Evolutionary conservation across 1,140 invertebrate genomes (phyloP).

Genomic region (Trichogramma pretiosum): DNA sequence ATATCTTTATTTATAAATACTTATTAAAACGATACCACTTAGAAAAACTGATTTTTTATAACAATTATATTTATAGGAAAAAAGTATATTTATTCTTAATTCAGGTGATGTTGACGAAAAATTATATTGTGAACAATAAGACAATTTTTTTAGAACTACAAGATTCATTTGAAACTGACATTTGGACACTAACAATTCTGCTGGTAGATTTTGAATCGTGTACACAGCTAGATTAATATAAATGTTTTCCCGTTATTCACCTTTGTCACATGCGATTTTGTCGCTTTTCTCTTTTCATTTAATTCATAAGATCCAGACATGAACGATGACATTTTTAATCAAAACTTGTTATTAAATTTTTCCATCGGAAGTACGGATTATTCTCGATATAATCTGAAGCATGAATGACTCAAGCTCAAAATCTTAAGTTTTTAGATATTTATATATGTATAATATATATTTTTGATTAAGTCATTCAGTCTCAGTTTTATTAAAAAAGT

Average conservation of each 20-base stretch:
- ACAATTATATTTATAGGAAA: conserved; percentile 14
- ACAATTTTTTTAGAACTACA: conserved; percentile 2
- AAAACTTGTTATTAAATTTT: neutral
- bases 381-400: no score
- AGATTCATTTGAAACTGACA: neutral
- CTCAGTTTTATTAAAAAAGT: conserved; percentile 15
- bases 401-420: no score
- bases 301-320: conserved; percentile 9
- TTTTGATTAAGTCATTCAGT: conserved; percentile 9
- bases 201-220: conserved; percentile 11
- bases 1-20: conserved; percentile 17
- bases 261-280: conserved; percentile 15
- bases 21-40: conserved; percentile 17
- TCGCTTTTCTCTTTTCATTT: conserved; percentile 6
- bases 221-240: conserved; percentile 15
- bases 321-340: neutral
- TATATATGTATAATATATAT: conserved; percentile 7
- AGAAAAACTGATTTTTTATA: conserved; percentile 15
- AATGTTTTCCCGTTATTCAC: conserved; percentile 13
- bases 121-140: conserved; percentile 6
- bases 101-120: conserved; percentile 11
- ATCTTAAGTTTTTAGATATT: conserved; percentile 9
- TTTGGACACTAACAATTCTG: conserved; percentile 10
- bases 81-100: conserved; percentile 3
- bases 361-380: no score